phyloP scores from a whole-genome alignment of 1,140 invertebrate genomes.

The Helicoverpa zea region DNA sequence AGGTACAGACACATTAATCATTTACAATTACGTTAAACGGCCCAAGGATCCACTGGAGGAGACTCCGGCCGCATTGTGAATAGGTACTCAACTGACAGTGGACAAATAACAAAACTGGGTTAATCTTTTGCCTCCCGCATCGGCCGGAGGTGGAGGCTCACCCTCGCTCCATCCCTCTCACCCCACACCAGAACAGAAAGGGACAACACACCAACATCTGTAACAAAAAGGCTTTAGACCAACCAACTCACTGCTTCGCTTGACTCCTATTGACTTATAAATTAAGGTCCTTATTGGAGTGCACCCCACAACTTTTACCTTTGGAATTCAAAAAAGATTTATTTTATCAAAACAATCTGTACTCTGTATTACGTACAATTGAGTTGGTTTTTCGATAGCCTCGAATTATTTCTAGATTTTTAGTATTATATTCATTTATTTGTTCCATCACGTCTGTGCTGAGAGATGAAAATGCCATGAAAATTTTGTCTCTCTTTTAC shows the following conservation, averaged over 20 bases:
- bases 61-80: slow-evolving; percentile 84
- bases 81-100: slow-evolving; percentile 85
- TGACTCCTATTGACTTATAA: slow-evolving; percentile 53
- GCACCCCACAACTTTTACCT: slow-evolving; percentile 71
- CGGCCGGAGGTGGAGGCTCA: slow-evolving; percentile 72
- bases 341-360: slow-evolving; percentile 68
- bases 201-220: slow-evolving; percentile 61
- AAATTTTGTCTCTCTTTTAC: slow-evolving; percentile 74
- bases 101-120: slow-evolving; percentile 87
- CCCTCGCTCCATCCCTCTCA: slow-evolving; percentile 71
- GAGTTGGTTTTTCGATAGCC: slow-evolving; percentile 68
- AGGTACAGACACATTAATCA: slow-evolving; percentile 83
- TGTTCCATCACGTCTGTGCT: slow-evolving; percentile 80
- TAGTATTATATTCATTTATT: slow-evolving; percentile 84
- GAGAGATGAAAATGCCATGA: slow-evolving; percentile 83
- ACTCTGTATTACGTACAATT: slow-evolving; percentile 66
- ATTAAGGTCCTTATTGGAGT: slow-evolving; percentile 64
- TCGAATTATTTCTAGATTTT: slow-evolving; percentile 70
- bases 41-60: slow-evolving; percentile 78
- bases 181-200: slow-evolving; percentile 71
- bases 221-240: slow-evolving; percentile 64
- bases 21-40: slow-evolving; percentile 86
- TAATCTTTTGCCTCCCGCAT: slow-evolving; percentile 85
- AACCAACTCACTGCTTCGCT: slow-evolving; percentile 34
- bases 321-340: slow-evolving; percentile 81